phyloP scores from a whole-genome alignment of 2,113 vertebrate genomes.

The Promerops cafer region DNA sequence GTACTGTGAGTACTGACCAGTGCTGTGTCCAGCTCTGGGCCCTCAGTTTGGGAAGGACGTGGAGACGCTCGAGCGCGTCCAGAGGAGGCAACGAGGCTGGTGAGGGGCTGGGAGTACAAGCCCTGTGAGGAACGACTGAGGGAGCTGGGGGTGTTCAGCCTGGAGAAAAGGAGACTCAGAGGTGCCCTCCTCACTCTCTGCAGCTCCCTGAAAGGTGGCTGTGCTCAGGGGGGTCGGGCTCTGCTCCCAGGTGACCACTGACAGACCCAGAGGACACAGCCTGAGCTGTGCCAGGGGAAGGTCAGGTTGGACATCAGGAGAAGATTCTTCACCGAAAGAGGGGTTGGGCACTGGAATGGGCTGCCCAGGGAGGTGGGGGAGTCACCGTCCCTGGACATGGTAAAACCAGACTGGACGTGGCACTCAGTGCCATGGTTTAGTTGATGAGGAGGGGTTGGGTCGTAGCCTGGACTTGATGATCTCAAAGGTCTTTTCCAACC shows the following conservation, averaged over 20 bases:
- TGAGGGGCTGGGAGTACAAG: not conserved
- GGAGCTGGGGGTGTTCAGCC: not conserved
- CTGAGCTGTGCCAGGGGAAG: fast-evolving
- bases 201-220: not conserved
- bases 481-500: not conserved
- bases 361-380: not conserved
- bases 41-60: not conserved
- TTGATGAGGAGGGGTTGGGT: not conserved
- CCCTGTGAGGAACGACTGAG: not conserved
- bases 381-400: not conserved
- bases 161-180: not conserved
- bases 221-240: not conserved
- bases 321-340: not conserved
- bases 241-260: not conserved
- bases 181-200: no score
- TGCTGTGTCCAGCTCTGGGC: no score
- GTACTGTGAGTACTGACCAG: not conserved
- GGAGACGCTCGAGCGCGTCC: fast-evolving
- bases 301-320: not conserved
- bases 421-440: not conserved
- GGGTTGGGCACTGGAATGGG: not conserved
- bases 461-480: not conserved
- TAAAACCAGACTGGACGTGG: not conserved
- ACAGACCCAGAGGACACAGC: not conserved
- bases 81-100: not conserved